Evolutionary conservation across 1,140 invertebrate genomes (phyloP), one percentile per base, ranked within the genome.

Genomic region (Archivesica marissinica): DNA sequence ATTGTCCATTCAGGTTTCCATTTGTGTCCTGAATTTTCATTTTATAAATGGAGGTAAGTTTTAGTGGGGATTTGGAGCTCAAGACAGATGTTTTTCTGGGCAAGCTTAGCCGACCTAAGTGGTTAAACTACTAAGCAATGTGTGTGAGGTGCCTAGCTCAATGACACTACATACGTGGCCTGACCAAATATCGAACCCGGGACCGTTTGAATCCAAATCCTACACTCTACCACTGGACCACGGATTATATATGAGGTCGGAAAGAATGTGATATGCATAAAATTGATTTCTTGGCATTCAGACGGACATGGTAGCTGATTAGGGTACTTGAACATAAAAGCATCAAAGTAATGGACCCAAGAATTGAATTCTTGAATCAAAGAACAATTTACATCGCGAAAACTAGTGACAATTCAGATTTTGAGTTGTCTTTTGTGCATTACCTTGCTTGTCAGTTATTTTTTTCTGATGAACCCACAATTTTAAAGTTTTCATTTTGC

Each of bases 401-500:
- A 52, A 35, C 23, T 59, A 3, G 23, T 82, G 52, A 38, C 44
- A 79, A 23, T 50, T 50, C n/a, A 3, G n/a, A 20, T 30, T 59
- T 6, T 30, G 6, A 17, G 2, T 2, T 6, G 30, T 11, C 20
- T 39, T 20, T 4, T 25, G 3, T 15, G 6, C 1, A 30, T 56
- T 30, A 74, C 81, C 81, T 72, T 56, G 75, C 35, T 86, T 86
- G 66, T 80, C 59, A 56, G 72, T 84, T n/a, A 41, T n/a, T 3
- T 52, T 41, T 76, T 76, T 38, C 41, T 52, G 64, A 44, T 88
- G 87, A 20, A 86, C 85, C 78, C 82, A 84, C 44, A 87, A 59
- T 50, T 88, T 87, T 17, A 61, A 81, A 44, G 82, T 92, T 64
- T 85, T 93, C 85, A 87, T 87, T 90, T 35, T 91, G 91, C 50